Evolutionary conservation across 2,113 vertebrate genomes (phyloP).

Genomic region (Papio anubis): DNA sequence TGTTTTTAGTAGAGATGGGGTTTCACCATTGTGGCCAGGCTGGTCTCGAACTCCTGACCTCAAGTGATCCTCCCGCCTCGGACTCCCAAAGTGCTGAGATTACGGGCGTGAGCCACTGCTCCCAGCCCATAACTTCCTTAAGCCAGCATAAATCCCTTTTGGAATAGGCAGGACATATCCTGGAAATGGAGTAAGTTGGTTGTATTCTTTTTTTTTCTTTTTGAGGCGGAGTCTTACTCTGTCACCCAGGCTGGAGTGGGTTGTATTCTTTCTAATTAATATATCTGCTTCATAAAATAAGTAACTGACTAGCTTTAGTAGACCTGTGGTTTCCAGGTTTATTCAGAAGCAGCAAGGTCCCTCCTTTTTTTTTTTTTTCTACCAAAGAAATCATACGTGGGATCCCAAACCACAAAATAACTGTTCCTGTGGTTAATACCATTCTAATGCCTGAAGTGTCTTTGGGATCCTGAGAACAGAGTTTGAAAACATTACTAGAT

Average conservation of each 20-base stretch:
- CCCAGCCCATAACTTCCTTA: neutral
- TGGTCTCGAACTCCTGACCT: too few relatives aligned
- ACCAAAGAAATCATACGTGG: neutral
- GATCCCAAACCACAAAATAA: neutral
- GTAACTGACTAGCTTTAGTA: neutral
- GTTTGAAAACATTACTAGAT: neutral
- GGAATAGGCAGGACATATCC: neutral
- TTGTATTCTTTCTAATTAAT: neutral
- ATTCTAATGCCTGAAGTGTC: neutral
- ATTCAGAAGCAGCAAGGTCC: neutral
- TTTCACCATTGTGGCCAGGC: too few relatives aligned
- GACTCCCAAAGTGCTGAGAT: too few relatives aligned
- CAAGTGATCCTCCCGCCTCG: too few relatives aligned
- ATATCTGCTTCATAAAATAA: neutral
- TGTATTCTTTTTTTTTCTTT: neutral
- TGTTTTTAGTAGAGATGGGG: too few relatives aligned
- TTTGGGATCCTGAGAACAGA: neutral
- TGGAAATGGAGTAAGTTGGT: neutral
- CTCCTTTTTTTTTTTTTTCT: neutral
- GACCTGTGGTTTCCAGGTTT: neutral
- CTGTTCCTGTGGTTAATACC: neutral
- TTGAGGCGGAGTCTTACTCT: too few relatives aligned
- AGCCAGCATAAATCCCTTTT: slow-evolving; percentile 9
- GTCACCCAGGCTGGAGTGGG: too few relatives aligned
- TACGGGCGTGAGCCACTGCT: rapidly evolving